These are phyloP conservation scores for Anoura caudifer DNA, from an alignment of 2,113 vertebrate genomes.

Conservation along the genomic window DNA sequence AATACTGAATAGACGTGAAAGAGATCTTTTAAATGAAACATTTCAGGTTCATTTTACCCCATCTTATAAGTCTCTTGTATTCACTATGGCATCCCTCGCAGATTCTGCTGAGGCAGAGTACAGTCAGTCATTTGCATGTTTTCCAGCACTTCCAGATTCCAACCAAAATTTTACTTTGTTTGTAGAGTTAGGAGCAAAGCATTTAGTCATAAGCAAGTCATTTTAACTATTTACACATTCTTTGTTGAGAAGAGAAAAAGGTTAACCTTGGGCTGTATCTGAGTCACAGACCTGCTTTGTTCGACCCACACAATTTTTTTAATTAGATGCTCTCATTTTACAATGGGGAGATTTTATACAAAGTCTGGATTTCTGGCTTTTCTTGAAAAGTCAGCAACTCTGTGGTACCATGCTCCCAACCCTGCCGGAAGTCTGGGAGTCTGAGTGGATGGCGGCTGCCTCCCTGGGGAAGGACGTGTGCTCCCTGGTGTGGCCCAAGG, in stretches of 20 bases:
- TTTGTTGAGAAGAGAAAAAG: neutral
- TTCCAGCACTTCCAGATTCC: neutral
- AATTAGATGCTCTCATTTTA: neutral
- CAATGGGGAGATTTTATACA: neutral
- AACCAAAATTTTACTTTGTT: neutral
- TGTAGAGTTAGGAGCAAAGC: neutral
- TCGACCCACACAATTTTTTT: neutral
- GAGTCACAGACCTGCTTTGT: neutral
- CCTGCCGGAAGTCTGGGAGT: neutral
- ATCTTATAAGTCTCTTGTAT: neutral
- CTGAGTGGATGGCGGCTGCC: neutral
- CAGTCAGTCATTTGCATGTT: neutral
- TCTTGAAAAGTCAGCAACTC: neutral
- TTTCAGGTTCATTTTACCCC: neutral
- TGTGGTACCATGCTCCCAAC: neutral
- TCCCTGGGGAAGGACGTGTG: neutral
- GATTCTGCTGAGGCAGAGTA: neutral
- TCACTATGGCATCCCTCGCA: neutral
- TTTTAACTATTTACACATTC: neutral
- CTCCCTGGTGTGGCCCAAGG: neutral
- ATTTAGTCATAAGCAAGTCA: neutral
- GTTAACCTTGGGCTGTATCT: neutral
- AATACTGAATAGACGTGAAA: neutral
- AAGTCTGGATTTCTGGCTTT: neutral
- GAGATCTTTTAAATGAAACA: neutral